Evolutionary conservation across 2,888 invertebrate species (phyloP).

Genomic region (Lasioglossum calceatum): DNA sequence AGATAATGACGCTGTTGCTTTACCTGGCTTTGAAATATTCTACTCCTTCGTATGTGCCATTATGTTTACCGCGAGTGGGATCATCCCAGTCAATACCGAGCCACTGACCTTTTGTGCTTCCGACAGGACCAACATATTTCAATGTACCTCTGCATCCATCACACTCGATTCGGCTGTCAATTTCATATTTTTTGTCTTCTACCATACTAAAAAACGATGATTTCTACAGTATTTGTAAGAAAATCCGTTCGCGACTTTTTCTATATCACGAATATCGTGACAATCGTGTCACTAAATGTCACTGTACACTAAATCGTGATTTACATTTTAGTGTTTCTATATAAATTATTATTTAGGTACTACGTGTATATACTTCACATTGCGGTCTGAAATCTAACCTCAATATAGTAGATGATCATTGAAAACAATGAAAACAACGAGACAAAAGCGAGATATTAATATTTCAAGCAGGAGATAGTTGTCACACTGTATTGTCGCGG

Average conservation of each 20-base stretch:
- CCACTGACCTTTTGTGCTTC: slow-evolving; percentile 87
- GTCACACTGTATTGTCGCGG: slow-evolving; percentile 18
- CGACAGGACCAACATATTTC: slow-evolving; percentile 86
- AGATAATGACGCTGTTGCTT: slow-evolving; percentile 16
- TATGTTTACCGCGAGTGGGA: slow-evolving; percentile 94
- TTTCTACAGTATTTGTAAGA: slow-evolving; percentile 12
- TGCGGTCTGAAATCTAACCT: slow-evolving; percentile 71
- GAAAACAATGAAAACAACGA: slow-evolving; percentile 60
- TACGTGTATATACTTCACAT: slow-evolving; percentile 47
- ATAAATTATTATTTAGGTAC: slow-evolving; percentile 17
- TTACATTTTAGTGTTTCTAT: slow-evolving; percentile 14
- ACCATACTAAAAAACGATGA: slow-evolving; percentile 74
- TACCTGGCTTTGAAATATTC: slow-evolving; percentile 92
- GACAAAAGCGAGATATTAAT: slow-evolving; percentile 29
- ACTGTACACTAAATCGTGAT: slow-evolving; percentile 6
- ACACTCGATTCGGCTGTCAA: slow-evolving; percentile 85
- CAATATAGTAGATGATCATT: slow-evolving; percentile 60
- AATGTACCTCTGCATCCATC: slow-evolving; percentile 85
- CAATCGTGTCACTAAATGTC: slow-evolving; percentile 7
- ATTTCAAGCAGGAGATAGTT: slow-evolving; percentile 12
- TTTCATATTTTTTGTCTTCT: slow-evolving; percentile 79
- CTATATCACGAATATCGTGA: background rate
- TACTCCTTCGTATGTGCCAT: slow-evolving; percentile 92
- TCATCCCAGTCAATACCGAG: slow-evolving; percentile 99
- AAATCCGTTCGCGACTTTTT: background rate